phyloP scores from a whole-genome alignment of 2,888 invertebrate genomes.

The Agrochola circellaris region DNA sequence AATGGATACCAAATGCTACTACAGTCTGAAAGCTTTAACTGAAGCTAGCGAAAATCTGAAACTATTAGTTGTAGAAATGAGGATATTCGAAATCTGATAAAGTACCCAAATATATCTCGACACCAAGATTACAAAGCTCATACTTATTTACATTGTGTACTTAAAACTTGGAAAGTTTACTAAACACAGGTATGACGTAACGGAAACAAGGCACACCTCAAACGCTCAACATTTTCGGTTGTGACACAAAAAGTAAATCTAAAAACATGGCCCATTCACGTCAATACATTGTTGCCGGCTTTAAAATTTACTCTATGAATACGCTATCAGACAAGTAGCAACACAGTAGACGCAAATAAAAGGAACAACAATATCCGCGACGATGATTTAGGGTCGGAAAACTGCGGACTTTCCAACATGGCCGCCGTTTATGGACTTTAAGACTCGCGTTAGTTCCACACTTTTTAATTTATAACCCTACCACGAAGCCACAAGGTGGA shows the following conservation, averaged over 20 bases:
- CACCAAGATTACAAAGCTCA: constrained; percentile 51
- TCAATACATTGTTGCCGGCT: constrained; percentile 45
- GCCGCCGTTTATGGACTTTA: constrained; percentile 70
- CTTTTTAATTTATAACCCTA: constrained; percentile 61
- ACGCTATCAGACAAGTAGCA: constrained; percentile 68
- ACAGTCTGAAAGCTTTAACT: not conserved
- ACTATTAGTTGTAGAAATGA: not conserved
- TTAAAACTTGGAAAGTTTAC: constrained; percentile 57
- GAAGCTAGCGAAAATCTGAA: not conserved
- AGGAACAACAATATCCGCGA: constrained; percentile 73
- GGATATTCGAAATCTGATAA: constrained; percentile 12
- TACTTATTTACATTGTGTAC: constrained; percentile 49
- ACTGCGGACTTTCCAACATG: constrained; percentile 72
- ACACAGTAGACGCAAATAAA: constrained; percentile 75
- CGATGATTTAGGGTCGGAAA: constrained; percentile 78
- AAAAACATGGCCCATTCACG: constrained; percentile 17
- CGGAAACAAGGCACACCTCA: constrained; percentile 61
- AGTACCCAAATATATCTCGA: constrained; percentile 2
- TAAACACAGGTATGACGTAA: constrained; percentile 46
- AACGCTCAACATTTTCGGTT: constrained; percentile 51
- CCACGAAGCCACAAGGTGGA: constrained; percentile 56
- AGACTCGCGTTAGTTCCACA: constrained; percentile 39
- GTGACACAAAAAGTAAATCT: constrained; percentile 53
- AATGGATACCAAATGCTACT: not conserved
- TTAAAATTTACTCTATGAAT: constrained; percentile 65